A percentile compares a stretch with the other conserved stretches of the same genome.
Evolutionary conservation across 1,140 invertebrate genomes (phyloP).

Genomic region (Andrena cerasifolii): DNA sequence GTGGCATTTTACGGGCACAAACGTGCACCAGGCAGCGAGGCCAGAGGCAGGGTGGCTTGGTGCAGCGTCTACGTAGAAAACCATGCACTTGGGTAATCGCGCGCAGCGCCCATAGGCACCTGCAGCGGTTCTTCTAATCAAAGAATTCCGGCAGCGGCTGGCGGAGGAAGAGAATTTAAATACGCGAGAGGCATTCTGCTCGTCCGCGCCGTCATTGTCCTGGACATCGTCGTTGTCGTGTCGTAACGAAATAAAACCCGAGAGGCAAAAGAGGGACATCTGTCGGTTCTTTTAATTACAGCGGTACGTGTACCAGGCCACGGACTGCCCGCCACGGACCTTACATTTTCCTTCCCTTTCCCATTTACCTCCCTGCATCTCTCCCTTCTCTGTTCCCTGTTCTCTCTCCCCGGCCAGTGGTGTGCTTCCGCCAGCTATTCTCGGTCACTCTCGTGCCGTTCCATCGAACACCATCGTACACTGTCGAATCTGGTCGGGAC

Average conservation of each 20-base stretch:
- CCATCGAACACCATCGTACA: constrained; percentile 28
- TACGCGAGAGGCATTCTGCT: constrained; percentile 71
- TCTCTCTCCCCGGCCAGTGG: constrained; percentile 2
- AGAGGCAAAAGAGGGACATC: constrained; percentile 72
- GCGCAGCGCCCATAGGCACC: constrained; percentile 26
- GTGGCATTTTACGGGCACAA: constrained; percentile 27
- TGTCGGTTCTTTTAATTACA: constrained; percentile 82
- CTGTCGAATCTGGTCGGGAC: constrained; percentile 60
- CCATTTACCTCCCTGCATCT: neutral
- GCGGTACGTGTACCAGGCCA: constrained; percentile 75
- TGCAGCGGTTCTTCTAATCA: constrained; percentile 76
- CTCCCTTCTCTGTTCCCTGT: neutral
- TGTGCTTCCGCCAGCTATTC: constrained; percentile 74
- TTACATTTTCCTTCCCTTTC: constrained; percentile 40
- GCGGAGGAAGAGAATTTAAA: constrained; percentile 78
- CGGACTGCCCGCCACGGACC: constrained; percentile 50
- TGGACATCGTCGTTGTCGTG: constrained; percentile 38
- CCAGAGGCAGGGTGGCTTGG: neutral
- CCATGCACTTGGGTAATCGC: constrained; percentile 40
- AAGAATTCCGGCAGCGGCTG: constrained; percentile 76
- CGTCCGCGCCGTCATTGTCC: constrained; percentile 55
- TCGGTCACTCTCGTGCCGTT: constrained; percentile 36
- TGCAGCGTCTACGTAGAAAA: constrained; percentile 5
- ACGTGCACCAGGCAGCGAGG: neutral
- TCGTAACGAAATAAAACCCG: constrained; percentile 80